phyloP scores from a whole-genome alignment of 2,888 invertebrate species.

The Kuschelorhynchus macadamiae region DNA sequence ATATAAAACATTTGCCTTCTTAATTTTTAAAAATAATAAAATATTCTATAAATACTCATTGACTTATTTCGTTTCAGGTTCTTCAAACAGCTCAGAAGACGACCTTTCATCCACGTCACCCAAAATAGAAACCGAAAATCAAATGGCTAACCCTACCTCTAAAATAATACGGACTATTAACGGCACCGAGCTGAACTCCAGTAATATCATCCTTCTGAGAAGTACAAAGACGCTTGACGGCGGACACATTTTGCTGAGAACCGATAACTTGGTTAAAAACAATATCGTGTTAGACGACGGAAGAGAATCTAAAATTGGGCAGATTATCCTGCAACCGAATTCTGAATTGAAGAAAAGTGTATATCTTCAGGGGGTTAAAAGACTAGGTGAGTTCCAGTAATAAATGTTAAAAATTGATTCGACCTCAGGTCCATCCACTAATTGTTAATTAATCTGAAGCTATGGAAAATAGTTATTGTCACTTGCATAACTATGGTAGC shows the following conservation, averaged over 20 bases:
- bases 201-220: constrained; percentile 64
- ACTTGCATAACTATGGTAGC: too few species aligned
- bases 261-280: constrained; percentile 60
- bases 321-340: constrained; percentile 65
- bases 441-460: too few species aligned
- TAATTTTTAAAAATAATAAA: too few species aligned
- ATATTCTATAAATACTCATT: too few species aligned
- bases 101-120: constrained; percentile 29
- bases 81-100: constrained; percentile 39
- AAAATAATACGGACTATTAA: constrained; percentile 43
- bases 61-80: constrained; percentile 33
- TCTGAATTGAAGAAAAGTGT: constrained; percentile 62
- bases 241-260: constrained; percentile 64
- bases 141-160: constrained; percentile 38
- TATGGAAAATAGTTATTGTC: too few species aligned
- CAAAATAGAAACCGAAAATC: constrained; percentile 34
- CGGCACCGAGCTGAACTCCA: constrained; percentile 47
- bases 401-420: too few species aligned
- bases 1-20: too few species aligned
- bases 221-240: constrained; percentile 62
- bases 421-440: too few species aligned
- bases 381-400: constrained; percentile 53
- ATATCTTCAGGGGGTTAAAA: constrained; percentile 66
- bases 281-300: constrained; percentile 61
- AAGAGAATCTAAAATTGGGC: constrained; percentile 61